Conservation (phyloP, 2,888 invertebrate species). For the Drosophila niveifrons region DNA sequence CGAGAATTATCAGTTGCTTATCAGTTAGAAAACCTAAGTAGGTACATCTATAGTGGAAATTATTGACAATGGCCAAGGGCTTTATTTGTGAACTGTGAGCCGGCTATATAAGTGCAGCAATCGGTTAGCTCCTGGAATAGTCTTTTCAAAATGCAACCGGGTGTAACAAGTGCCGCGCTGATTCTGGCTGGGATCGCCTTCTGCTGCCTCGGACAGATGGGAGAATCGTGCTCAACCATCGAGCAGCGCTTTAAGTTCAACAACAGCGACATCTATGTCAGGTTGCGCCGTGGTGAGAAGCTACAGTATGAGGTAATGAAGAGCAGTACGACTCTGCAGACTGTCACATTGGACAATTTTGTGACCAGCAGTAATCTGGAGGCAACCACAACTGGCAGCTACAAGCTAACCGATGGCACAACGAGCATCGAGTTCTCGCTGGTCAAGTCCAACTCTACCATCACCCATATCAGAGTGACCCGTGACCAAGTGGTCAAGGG, state of each 20-base stretch:
- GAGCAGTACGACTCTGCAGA: constrained; percentile 73
- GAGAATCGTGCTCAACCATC: constrained; percentile 63
- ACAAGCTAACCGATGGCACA: constrained; percentile 63
- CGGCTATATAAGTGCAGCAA: constrained; percentile 32
- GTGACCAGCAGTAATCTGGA: constrained; percentile 66
- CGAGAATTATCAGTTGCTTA: constrained; percentile 43
- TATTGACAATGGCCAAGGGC: constrained; percentile 47
- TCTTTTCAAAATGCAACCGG: constrained; percentile 31
- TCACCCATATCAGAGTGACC: constrained; percentile 77
- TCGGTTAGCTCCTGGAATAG: constrained; percentile 6
- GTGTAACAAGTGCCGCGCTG: constrained; percentile 15
- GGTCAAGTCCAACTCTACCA: constrained; percentile 48
- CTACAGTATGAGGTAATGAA: constrained; percentile 81
- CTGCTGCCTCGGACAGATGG: constrained; percentile 45
- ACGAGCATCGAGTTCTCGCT: constrained; percentile 74
- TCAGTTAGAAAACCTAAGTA: constrained; percentile 28
- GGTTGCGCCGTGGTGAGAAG: constrained; percentile 72
- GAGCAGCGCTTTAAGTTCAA: constrained; percentile 78
- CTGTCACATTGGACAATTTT: constrained; percentile 80
- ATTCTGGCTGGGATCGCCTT: constrained; percentile 30
- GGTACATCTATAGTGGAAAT: constrained; percentile 39
- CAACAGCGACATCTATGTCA: constrained; percentile 76
- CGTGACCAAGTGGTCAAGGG: constrained; percentile 70
- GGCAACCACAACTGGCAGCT: constrained; percentile 65
- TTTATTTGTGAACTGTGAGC: constrained; percentile 31